Evolutionary conservation across 2,113 vertebrate genomes (phyloP).

Genomic region (Crypturellus undulatus): DNA sequence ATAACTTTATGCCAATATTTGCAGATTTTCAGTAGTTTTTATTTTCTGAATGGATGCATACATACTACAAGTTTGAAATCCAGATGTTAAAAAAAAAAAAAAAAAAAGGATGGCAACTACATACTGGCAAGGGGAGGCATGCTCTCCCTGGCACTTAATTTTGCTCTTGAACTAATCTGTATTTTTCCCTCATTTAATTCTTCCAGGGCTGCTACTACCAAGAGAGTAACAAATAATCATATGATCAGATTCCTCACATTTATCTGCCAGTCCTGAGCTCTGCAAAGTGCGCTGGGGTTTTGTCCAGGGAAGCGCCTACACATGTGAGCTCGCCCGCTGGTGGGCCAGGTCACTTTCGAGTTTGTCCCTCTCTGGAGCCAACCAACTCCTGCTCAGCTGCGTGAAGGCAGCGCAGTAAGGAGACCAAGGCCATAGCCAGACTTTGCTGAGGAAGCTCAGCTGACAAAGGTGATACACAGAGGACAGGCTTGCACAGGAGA

Average conservation of each 20-base stretch:
- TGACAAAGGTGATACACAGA: not conserved
- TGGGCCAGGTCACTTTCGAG: not conserved
- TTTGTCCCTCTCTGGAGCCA: not conserved
- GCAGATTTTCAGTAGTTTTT: not conserved
- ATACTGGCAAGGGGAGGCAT: fast-evolving
- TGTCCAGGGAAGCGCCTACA: not conserved
- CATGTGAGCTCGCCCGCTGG: not conserved
- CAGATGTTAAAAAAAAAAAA: not conserved
- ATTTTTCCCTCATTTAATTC: not conserved
- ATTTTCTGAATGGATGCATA: not conserved
- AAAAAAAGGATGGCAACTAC: not conserved
- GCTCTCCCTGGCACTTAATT: not conserved
- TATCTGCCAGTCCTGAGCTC: not conserved
- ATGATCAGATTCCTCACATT: not conserved
- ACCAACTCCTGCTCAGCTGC: not conserved
- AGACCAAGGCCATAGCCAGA: constrained; percentile 3
- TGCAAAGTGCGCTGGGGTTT: not conserved
- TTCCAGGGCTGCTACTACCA: not conserved
- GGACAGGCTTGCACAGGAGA: not conserved
- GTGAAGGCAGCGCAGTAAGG: not conserved
- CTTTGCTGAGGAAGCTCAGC: not conserved
- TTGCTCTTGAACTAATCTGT: not conserved
- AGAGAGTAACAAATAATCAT: not conserved
- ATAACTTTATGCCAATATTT: not conserved
- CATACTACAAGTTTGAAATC: not conserved